Conservation (phyloP, 1,140 invertebrate species). For the Eupristina koningsbergeri region DNA sequence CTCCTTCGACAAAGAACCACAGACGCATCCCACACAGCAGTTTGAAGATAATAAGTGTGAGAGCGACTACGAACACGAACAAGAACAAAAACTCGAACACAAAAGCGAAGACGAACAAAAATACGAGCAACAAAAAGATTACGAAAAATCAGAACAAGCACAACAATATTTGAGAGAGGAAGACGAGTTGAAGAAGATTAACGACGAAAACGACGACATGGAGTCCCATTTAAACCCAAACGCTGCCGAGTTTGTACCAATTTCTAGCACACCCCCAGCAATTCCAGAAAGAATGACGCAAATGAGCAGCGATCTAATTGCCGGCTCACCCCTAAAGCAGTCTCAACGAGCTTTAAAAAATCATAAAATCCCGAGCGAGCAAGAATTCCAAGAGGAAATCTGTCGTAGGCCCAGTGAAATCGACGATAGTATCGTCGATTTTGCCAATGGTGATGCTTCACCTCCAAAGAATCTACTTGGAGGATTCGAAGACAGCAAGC, state of each 20-base stretch:
- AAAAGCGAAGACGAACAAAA: neutral
- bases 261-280: conserved; percentile 70
- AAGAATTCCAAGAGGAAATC: conserved; percentile 78
- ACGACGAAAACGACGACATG: conserved; percentile 70
- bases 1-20: conserved; percentile 10
- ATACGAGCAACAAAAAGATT: neutral
- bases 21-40: neutral
- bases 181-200: neutral
- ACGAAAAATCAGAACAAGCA: neutral
- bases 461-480: neutral
- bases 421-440: conserved; percentile 67
- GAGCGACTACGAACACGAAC: neutral
- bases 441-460: conserved; percentile 72
- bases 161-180: too few species aligned
- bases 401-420: conserved; percentile 76
- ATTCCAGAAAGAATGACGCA: conserved; percentile 59
- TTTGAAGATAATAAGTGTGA: neutral
- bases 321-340: conserved; percentile 78
- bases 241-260: conserved; percentile 81
- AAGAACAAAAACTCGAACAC: neutral
- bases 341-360: conserved; percentile 74
- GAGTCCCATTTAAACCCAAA: conserved; percentile 82
- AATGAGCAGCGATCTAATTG: conserved; percentile 74
- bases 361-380: conserved; percentile 76
- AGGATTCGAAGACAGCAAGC: conserved; percentile 1